Conservation (phyloP, 1,140 invertebrate genomes). For the Branchinecta lynchi region DNA sequence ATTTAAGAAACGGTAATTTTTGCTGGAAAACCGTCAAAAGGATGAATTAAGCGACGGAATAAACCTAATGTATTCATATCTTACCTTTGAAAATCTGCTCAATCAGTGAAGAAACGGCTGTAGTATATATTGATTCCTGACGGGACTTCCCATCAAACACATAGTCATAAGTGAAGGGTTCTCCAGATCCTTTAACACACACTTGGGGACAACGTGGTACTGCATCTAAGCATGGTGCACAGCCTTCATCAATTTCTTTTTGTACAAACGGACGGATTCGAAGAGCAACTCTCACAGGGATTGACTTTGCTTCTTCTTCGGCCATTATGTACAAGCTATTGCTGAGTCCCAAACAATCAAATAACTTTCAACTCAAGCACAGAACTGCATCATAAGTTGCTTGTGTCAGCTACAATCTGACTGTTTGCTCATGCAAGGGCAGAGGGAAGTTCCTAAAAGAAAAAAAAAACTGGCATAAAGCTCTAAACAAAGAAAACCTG, state of each 20-base stretch:
- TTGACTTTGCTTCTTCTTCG: not conserved
- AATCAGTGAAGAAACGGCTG: slow-evolving; percentile 55
- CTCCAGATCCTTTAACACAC: slow-evolving; percentile 48
- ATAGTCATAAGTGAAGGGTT: slow-evolving; percentile 74
- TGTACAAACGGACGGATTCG: slow-evolving; percentile 58
- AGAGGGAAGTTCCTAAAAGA: too few species aligned
- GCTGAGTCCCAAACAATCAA: too few species aligned
- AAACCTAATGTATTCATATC: not conserved
- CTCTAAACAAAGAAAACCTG: too few species aligned
- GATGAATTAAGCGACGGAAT: too few species aligned
- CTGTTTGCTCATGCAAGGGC: too few species aligned
- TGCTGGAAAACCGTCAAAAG: too few species aligned
- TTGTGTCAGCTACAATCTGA: too few species aligned
- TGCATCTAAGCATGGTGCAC: slow-evolving; percentile 45
- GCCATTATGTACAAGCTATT: not conserved
- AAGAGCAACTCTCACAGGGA: slow-evolving; percentile 36
- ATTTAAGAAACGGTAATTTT: too few species aligned
- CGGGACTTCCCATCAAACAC: slow-evolving; percentile 51
- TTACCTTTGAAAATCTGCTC: slow-evolving; percentile 62
- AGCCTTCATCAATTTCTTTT: slow-evolving; percentile 50
- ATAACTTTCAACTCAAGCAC: too few species aligned
- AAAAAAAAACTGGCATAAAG: too few species aligned
- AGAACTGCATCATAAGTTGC: too few species aligned
- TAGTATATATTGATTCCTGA: slow-evolving; percentile 60
- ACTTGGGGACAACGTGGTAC: slow-evolving; percentile 47